phyloP scores from a whole-genome alignment of 2,888 invertebrate genomes.

The Isotomurus palustris region DNA sequence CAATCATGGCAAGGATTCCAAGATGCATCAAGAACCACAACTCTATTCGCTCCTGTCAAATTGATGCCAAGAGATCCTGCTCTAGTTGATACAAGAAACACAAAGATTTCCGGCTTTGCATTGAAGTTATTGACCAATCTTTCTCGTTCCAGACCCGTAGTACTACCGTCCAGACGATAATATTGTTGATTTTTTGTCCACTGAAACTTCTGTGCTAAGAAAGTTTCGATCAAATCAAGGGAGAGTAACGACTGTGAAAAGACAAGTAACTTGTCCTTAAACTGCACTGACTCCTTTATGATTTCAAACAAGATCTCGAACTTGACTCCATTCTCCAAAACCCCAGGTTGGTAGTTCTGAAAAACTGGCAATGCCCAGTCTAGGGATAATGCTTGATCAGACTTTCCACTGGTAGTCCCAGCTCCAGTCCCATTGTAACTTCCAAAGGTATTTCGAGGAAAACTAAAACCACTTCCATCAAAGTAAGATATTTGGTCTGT shows the following conservation, averaged over 20 bases:
- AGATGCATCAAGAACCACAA: conserved; percentile 94
- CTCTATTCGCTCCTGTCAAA: conserved; percentile 93
- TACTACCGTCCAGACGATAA: conserved; percentile 83
- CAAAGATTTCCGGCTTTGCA: conserved; percentile 72
- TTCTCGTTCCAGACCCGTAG: conserved; percentile 88
- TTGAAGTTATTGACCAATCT: conserved; percentile 96
- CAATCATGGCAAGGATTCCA: conserved; percentile 99
- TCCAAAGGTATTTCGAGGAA: not conserved
- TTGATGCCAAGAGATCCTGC: conserved; percentile 97
- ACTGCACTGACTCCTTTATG: conserved; percentile 76
- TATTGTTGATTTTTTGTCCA: conserved; percentile 90
- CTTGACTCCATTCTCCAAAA: conserved; percentile 88
- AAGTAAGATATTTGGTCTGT: conserved; percentile 6
- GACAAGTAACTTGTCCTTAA: conserved; percentile 85
- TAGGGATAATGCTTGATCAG: conserved; percentile 43
- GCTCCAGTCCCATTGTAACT: not conserved
- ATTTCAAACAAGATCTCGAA: conserved; percentile 90
- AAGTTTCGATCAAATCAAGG: conserved; percentile 88
- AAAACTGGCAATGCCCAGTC: conserved; percentile 67
- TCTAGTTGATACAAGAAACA: conserved; percentile 93
- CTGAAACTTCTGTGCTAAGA: conserved; percentile 87
- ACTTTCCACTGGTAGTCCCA: not conserved
- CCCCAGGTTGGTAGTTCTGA: conserved; percentile 80
- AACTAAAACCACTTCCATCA: conserved; percentile 10
- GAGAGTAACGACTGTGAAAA: conserved; percentile 86